Percentiles rank a stretch among this genome's conserved stretches.
Evolutionary conservation across 1,140 invertebrate genomes (phyloP).

Genomic region (Hyles euphorbiae): DNA sequence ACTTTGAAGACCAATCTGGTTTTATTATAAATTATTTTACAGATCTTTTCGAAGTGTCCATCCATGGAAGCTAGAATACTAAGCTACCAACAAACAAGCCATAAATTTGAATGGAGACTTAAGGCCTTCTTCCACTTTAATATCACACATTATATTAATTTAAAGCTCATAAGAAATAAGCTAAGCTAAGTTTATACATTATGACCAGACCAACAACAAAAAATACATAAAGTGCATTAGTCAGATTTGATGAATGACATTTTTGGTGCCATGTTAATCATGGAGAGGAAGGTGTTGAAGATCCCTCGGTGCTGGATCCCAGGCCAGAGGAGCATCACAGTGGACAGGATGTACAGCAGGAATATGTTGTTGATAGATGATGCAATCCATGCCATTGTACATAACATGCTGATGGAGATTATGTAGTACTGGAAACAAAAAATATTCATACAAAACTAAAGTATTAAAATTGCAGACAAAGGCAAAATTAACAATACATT

Average conservation of each 20-base stretch:
- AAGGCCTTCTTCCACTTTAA: slow-evolving; percentile 3
- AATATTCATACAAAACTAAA: slow-evolving; percentile 8
- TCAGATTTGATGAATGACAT: slow-evolving; percentile 38
- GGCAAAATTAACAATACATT: not conserved
- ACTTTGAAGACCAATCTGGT: too few species aligned
- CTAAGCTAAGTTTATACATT: slow-evolving; percentile 60
- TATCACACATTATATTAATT: slow-evolving; percentile 9
- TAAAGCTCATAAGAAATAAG: slow-evolving; percentile 29
- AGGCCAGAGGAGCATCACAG: slow-evolving; percentile 74
- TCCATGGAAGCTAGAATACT: too few species aligned
- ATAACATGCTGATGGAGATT: slow-evolving; percentile 79
- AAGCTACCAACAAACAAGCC: too few species aligned
- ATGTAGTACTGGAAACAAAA: slow-evolving; percentile 84
- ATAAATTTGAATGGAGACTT: not conserved
- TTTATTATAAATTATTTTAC: too few species aligned
- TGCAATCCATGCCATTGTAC: slow-evolving; percentile 86
- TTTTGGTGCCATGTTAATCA: slow-evolving; percentile 50
- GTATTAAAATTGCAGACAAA: too few species aligned
- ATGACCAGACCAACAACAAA: slow-evolving; percentile 62
- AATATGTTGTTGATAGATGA: slow-evolving; percentile 88
- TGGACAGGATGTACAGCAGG: slow-evolving; percentile 82
- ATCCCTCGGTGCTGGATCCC: slow-evolving; percentile 64
- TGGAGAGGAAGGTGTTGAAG: slow-evolving; percentile 45
- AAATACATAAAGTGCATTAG: slow-evolving; percentile 29
- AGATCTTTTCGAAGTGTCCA: too few species aligned